Conservation (phyloP, 1,140 invertebrate genomes). For the Brachionus manjavacas region DNA sequence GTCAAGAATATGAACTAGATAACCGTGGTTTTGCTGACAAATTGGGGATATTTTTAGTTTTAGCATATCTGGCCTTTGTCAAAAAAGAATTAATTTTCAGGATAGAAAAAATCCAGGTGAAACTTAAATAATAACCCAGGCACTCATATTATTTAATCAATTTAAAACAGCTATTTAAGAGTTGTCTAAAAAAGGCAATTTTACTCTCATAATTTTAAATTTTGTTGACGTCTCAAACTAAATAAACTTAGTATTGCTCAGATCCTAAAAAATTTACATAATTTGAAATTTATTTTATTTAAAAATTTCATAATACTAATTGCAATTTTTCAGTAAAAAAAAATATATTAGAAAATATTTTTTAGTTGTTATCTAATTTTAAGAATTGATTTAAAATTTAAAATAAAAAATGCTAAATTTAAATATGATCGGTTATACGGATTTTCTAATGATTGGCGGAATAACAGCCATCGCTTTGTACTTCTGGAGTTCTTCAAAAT, state of each 20-base stretch:
- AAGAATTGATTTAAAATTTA: not conserved
- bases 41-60: not conserved
- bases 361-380: not conserved
- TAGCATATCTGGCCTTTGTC: not conserved
- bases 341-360: not conserved
- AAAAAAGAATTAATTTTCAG: not conserved
- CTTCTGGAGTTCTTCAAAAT: not conserved
- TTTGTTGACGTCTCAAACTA: not conserved
- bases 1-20: not conserved
- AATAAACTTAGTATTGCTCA: not conserved
- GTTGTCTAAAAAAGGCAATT: not conserved
- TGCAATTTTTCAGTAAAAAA: not conserved
- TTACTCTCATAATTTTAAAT: not conserved
- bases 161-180: not conserved
- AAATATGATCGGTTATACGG: conserved; percentile 8
- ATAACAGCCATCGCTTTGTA: conserved; percentile 38
- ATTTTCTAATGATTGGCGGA: conserved; percentile 40
- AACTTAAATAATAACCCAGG: not conserved
- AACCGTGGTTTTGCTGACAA: not conserved
- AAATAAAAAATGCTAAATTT: not conserved
- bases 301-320: not conserved
- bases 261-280: conserved; percentile 7
- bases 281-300: conserved; percentile 23
- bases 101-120: not conserved
- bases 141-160: not conserved